Evolutionary conservation across 1,140 invertebrate species (phyloP).

Genomic region (Philopotamus ludificatus): DNA sequence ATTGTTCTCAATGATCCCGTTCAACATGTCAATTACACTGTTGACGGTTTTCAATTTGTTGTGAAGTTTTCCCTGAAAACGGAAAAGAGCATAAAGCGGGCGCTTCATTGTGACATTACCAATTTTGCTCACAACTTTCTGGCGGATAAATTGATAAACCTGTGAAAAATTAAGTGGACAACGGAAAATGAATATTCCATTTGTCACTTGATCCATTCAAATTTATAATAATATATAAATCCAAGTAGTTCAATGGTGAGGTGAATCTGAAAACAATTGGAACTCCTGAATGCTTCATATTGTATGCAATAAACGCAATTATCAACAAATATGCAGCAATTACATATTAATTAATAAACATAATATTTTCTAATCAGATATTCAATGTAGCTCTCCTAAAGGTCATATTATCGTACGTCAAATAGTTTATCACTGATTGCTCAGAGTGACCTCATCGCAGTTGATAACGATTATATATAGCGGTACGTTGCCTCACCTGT

Average conservation of each 20-base stretch:
- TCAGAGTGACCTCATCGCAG: too few relatives aligned
- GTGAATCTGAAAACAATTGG: conserved; percentile 26
- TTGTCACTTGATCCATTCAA: conserved; percentile 4
- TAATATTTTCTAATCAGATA: too few relatives aligned
- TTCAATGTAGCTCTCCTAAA: too few relatives aligned
- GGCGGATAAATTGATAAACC: conserved; percentile 25
- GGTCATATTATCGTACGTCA: too few relatives aligned
- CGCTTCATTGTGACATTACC: neutral
- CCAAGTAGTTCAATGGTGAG: neutral
- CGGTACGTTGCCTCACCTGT: conserved; percentile 67
- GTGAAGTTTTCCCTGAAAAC: conserved; percentile 73
- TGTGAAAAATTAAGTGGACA: conserved; percentile 27
- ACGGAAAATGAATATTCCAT: conserved; percentile 23
- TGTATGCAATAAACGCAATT: too few relatives aligned
- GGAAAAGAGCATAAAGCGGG: too few relatives aligned
- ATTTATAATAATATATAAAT: neutral
- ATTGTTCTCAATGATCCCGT: conserved; percentile 73
- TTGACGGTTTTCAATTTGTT: conserved; percentile 79
- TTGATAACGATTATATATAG: too few relatives aligned
- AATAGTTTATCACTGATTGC: too few relatives aligned
- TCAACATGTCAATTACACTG: conserved; percentile 82
- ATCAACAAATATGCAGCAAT: too few relatives aligned
- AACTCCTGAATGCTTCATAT: conserved; percentile 6
- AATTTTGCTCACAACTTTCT: conserved; percentile 24
- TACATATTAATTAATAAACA: too few relatives aligned